Evolutionary conservation across 2,113 vertebrate species (phyloP).

Genomic region (Ornithorhynchus anatinus): DNA sequence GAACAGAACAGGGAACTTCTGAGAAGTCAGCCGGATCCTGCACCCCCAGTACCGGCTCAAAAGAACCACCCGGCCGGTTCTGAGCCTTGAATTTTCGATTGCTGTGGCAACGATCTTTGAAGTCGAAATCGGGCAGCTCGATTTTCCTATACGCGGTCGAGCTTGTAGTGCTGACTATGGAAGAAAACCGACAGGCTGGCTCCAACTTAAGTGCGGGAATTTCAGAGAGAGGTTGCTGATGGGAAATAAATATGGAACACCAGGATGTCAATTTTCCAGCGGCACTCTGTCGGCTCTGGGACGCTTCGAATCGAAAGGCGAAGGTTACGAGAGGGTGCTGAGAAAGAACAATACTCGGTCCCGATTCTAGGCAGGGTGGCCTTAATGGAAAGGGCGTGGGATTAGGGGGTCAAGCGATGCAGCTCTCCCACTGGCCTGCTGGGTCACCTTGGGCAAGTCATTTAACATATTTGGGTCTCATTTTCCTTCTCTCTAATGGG

Average conservation of each 20-base stretch:
- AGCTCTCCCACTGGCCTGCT: too few species aligned
- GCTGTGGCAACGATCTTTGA: slow-evolving; percentile 1
- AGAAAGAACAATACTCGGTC: too few species aligned
- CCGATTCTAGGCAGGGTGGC: too few species aligned
- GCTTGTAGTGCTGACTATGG: slow-evolving; percentile 20
- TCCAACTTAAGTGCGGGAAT: not conserved
- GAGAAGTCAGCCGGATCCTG: slow-evolving; percentile 4
- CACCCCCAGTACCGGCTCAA: not conserved
- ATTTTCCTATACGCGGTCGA: slow-evolving; percentile 37
- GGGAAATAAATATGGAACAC: not conserved
- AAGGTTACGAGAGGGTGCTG: not conserved
- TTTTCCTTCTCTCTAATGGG: too few species aligned
- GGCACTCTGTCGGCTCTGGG: not conserved
- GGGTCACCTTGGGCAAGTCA: too few species aligned
- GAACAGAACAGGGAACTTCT: slow-evolving; percentile 19
- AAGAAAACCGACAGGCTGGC: not conserved
- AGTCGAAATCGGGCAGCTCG: slow-evolving; percentile 29
- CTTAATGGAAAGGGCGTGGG: too few species aligned
- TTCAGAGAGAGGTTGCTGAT: slow-evolving; percentile 26
- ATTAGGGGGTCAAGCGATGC: too few species aligned
- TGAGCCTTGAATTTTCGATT: slow-evolving; percentile 21
- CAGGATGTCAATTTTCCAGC: not conserved
- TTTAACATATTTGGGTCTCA: too few species aligned
- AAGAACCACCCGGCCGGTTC: slow-evolving; percentile 4
- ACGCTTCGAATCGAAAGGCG: slow-evolving; percentile 1